These are phyloP conservation scores for Gasteruption jaculator DNA, from an alignment of 2,888 invertebrate genomes.

Conservation along the genomic window DNA sequence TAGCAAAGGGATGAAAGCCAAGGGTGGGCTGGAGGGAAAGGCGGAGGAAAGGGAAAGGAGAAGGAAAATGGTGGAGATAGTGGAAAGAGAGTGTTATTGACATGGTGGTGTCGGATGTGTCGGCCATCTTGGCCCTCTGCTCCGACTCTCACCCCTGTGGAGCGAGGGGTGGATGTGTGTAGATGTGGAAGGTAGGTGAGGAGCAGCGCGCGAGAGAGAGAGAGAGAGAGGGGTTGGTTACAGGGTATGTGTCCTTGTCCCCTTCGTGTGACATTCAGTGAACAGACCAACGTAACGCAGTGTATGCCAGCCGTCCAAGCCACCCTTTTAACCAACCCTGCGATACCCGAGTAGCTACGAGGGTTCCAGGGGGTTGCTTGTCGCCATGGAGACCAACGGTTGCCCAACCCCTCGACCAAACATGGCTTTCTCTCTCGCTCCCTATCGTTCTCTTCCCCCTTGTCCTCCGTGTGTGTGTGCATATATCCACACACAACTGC, in stretches of 20 bases:
- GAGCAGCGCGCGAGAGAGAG: slow-evolving; percentile 10
- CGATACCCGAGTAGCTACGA: slow-evolving; percentile 41
- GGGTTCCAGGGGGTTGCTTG: slow-evolving; percentile 50
- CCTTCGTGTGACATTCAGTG: slow-evolving; percentile 47
- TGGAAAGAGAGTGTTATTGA: slow-evolving; percentile 48
- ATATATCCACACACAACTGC: no score
- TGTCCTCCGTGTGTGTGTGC: no score
- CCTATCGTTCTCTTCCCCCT: neutral
- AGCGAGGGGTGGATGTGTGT: no score
- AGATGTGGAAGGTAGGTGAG: slow-evolving; percentile 5
- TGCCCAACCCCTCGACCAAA: slow-evolving; percentile 39
- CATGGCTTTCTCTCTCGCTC: slow-evolving; percentile 28
- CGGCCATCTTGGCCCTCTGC: slow-evolving; percentile 49
- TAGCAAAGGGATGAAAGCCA: neutral
- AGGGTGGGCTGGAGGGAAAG: slow-evolving; percentile 22
- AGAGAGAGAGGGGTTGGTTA: slow-evolving; percentile 12
- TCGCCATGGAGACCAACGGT: slow-evolving; percentile 48
- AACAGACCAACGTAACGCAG: slow-evolving; percentile 44
- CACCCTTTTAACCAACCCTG: slow-evolving; percentile 49
- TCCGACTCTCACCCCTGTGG: slow-evolving; percentile 26
- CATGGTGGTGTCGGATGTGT: slow-evolving; percentile 49
- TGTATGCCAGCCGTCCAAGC: slow-evolving; percentile 44
- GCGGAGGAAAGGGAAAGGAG: slow-evolving; percentile 26
- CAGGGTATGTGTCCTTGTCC: slow-evolving; percentile 39
- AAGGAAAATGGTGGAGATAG: slow-evolving; percentile 10